phyloP scores from a whole-genome alignment of 2,888 invertebrate species.

The Tineola bisselliella region DNA sequence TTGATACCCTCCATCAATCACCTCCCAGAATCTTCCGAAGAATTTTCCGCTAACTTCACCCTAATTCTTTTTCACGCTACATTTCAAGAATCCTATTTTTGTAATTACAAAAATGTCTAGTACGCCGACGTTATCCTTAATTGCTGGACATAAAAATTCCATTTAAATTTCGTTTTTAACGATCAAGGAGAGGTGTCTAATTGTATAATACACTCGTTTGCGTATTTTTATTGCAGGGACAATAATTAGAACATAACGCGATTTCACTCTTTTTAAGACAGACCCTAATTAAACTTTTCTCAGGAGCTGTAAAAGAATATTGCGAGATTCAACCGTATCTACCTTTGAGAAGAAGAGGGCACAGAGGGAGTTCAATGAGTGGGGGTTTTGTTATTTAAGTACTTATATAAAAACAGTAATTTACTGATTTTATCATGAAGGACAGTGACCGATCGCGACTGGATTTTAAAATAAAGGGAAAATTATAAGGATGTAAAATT shows the following conservation, averaged over 20 bases:
- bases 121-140: conserved; percentile 67
- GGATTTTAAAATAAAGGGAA: background rate
- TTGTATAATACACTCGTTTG: conserved; percentile 69
- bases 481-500: background rate
- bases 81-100: conserved; percentile 69
- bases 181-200: conserved; percentile 66
- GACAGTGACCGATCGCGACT: background rate
- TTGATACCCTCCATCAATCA: conserved; percentile 8
- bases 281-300: conserved; percentile 60
- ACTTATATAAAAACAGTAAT: conserved; percentile 63
- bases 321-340: conserved; percentile 33
- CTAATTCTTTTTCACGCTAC: conserved; percentile 68
- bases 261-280: conserved; percentile 51
- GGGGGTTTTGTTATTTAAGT: conserved; percentile 49
- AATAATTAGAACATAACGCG: conserved; percentile 67
- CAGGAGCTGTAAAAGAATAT: conserved; percentile 50
- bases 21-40: conserved; percentile 28
- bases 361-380: conserved; percentile 21
- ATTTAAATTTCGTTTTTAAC: conserved; percentile 70
- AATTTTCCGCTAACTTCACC: conserved; percentile 53
- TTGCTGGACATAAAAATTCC: conserved; percentile 70
- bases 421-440: conserved; percentile 45
- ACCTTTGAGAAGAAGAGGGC: conserved; percentile 27
- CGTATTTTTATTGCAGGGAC: conserved; percentile 67
- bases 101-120: conserved; percentile 69